Conservation (phyloP, 2,797 vertebrate genomes). For the Acestrorhynchus altus region DNA sequence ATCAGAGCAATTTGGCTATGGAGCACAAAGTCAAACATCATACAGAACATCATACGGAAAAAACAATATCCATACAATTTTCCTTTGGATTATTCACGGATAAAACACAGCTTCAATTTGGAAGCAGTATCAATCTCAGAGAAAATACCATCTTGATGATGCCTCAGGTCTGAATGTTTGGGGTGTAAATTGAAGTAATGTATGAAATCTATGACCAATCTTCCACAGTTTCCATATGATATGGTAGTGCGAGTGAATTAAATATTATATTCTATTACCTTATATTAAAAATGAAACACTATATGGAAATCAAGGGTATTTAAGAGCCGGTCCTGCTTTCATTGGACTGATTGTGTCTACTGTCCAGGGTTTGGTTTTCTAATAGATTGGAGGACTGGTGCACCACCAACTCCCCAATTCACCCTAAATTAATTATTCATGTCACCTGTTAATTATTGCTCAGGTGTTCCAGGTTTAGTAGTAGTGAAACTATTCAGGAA, state of each 20-base stretch:
- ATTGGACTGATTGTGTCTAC: no score
- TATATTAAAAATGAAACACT: no score
- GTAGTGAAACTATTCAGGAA: no score
- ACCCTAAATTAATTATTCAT: no score
- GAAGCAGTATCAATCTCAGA: neutral
- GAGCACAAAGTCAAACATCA: neutral
- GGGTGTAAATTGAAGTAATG: neutral
- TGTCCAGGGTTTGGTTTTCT: no score
- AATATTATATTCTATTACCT: no score
- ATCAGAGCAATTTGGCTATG: conserved; percentile 13
- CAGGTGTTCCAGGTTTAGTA: no score
- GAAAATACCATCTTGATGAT: neutral
- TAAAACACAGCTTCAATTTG: conserved; percentile 3
- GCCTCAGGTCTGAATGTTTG: neutral
- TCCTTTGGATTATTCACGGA: neutral
- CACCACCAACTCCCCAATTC: no score
- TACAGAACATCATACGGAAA: neutral
- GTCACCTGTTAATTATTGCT: no score
- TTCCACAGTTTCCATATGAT: neutral
- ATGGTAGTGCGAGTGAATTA: neutral
- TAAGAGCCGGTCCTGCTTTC: no score
- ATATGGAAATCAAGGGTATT: no score
- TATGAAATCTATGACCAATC: neutral
- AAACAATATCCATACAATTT: conserved; percentile 3
- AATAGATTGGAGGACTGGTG: no score